Evolutionary conservation across 2,888 invertebrate genomes (phyloP), one percentile per base, ranked within the genome.

Genomic region (Fabriciana adippe): DNA sequence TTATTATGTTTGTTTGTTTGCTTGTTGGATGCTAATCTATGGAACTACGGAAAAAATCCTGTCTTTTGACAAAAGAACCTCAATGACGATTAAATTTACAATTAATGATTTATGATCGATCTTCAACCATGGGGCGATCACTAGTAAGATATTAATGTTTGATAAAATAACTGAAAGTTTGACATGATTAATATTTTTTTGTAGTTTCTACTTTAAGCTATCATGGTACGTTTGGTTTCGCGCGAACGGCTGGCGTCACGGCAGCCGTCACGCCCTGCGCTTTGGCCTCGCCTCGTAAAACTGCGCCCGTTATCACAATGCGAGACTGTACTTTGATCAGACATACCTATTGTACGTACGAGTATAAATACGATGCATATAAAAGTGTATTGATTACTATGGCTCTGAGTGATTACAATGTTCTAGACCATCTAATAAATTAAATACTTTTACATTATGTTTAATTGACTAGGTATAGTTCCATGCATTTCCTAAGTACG

Each of bases 231-330:
- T 83, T 81, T 76, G 80, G 84, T 81, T 74, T 78, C 81, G 86
- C 83, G 81, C 82, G 83, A 84, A 70, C 77, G 79, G 75, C 67
- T 71, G 70, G 70, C 72, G 79, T 76, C 76, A 77, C 81, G 79
- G 80, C 79, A 70, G 73, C 75, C 74, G 88, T 86, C 85, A 87
- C 86, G 88, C 85, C 84, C 78, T 85, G 88, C 85, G 77, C 83
- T 77, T 81, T 81, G 83, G 89, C 84, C 84, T 81, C 86, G 90
- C 85, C 88, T 90, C 90, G 86, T 90, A 90, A 90, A 89, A 80
- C 79, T 79, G 82, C 86, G 83, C 85, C 83, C 83, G 81, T 77
- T 79, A 79, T 78, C 80, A 83, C 81, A 83, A 85, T 81, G 82
- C 80, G 81, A 82, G 79, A 86, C 81, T 80, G 65, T 73, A 81